Evolutionary conservation across 2,113 vertebrate species (phyloP).

Genomic region (Xiphophorus hellerii): DNA sequence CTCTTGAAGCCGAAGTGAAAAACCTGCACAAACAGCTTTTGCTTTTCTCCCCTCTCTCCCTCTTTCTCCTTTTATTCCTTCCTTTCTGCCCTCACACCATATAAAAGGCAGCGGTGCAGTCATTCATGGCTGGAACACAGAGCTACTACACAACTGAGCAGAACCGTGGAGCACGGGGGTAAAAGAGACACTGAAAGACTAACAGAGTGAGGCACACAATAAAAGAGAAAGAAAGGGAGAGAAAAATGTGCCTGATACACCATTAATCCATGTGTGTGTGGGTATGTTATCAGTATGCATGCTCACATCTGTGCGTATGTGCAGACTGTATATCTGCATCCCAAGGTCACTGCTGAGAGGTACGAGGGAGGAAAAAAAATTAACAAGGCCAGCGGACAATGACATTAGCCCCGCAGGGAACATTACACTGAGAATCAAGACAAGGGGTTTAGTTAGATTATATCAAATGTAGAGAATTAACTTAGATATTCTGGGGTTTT

Average conservation of each 20-base stretch:
- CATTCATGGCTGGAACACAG: slow-evolving; percentile 35
- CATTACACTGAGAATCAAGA: slow-evolving; percentile 60
- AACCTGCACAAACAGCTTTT: neutral
- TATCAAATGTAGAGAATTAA: slow-evolving; percentile 4
- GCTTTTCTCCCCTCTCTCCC: neutral
- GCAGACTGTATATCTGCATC: slow-evolving; percentile 51
- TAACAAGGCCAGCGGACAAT: slow-evolving; percentile 69
- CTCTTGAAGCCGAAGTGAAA: neutral
- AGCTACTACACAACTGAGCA: slow-evolving; percentile 19
- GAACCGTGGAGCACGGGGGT: slow-evolving; percentile 19
- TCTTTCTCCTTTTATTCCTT: neutral
- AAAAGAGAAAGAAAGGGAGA: slow-evolving; percentile 13
- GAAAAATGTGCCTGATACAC: slow-evolving; percentile 24
- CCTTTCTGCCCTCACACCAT: neutral
- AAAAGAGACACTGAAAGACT: slow-evolving; percentile 25
- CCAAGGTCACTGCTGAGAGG: slow-evolving; percentile 73
- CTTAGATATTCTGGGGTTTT: slow-evolving; percentile 2
- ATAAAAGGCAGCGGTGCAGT: slow-evolving; percentile 6
- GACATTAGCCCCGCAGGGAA: slow-evolving; percentile 64
- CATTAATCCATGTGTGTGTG: slow-evolving; percentile 38
- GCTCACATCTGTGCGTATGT: slow-evolving; percentile 39
- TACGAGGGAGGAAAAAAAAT: slow-evolving; percentile 47
- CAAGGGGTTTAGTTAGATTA: slow-evolving; percentile 15
- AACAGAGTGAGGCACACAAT: neutral
- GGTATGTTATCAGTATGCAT: slow-evolving; percentile 29